Percentiles rank a stretch among this genome's conserved stretches.
Evolutionary conservation across 2,888 invertebrate species (phyloP).

Genomic region (Zonitis immaculata): DNA sequence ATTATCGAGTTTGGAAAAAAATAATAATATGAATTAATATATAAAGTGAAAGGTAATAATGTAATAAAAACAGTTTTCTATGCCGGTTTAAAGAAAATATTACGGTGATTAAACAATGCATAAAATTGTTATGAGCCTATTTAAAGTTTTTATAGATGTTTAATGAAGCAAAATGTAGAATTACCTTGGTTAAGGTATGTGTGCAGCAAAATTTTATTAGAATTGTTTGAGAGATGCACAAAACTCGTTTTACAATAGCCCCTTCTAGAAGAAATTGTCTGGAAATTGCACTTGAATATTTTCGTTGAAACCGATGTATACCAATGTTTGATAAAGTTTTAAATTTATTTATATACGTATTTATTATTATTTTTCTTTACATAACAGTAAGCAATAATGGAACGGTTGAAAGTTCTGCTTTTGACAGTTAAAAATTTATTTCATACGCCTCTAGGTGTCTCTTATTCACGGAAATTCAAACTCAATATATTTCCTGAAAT

Average conservation of each 20-base stretch:
- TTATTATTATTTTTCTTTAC: too few relatives aligned
- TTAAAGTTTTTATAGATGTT: not conserved
- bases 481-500: not conserved
- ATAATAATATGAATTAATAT: not conserved
- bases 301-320: not conserved
- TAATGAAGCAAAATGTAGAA: not conserved
- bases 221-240: not conserved
- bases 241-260: not conserved
- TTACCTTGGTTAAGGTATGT: not conserved
- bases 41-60: too few relatives aligned
- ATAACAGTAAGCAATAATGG: not conserved
- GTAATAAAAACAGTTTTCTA: not conserved
- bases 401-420: not conserved
- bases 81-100: not conserved
- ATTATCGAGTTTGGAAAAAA: not conserved
- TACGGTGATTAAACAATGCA: not conserved
- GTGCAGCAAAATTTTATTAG: not conserved
- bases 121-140: not conserved
- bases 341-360: not conserved
- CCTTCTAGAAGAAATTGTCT: not conserved
- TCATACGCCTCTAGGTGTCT: not conserved
- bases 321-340: not conserved
- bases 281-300: constrained; percentile 1
- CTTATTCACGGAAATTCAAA: not conserved
- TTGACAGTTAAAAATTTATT: not conserved